Evolutionary conservation across 2,113 vertebrate genomes (phyloP).

Genomic region (Centropus bengalensis): DNA sequence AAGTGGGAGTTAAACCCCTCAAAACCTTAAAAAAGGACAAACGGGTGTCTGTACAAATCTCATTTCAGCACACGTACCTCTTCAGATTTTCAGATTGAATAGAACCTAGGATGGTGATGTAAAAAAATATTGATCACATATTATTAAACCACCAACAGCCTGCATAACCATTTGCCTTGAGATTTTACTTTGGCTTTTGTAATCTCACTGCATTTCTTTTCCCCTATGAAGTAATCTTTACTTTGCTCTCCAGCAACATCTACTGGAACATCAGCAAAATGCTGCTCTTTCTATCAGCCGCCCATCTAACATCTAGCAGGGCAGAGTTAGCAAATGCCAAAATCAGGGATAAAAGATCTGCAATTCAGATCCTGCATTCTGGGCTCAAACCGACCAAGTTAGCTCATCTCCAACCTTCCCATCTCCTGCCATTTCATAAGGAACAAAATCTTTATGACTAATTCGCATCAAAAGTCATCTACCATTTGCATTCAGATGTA

Average conservation of each 20-base stretch:
- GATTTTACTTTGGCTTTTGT: constrained; percentile 63
- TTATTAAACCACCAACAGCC: constrained; percentile 72
- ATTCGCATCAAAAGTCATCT: neutral
- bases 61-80: neutral
- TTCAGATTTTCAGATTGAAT: neutral
- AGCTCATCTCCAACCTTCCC: neutral
- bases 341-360: constrained; percentile 7
- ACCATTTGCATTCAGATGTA: neutral
- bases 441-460: neutral
- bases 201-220: constrained; percentile 68
- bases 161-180: constrained; percentile 60
- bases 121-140: constrained; percentile 65
- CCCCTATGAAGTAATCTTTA: constrained; percentile 68
- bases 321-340: constrained; percentile 68
- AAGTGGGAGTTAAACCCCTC: constrained; percentile 64
- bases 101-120: constrained; percentile 20
- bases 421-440: neutral
- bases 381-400: neutral
- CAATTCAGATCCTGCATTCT: neutral
- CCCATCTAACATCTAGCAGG: constrained; percentile 69
- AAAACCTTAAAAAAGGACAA: constrained; percentile 50
- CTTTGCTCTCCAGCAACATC: constrained; percentile 87
- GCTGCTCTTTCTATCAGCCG: constrained; percentile 79
- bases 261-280: constrained; percentile 84
- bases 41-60: neutral